These are phyloP conservation scores for Labeo calbasu DNA, from an alignment of 2,797 vertebrate genomes.

Conservation along the genomic window DNA sequence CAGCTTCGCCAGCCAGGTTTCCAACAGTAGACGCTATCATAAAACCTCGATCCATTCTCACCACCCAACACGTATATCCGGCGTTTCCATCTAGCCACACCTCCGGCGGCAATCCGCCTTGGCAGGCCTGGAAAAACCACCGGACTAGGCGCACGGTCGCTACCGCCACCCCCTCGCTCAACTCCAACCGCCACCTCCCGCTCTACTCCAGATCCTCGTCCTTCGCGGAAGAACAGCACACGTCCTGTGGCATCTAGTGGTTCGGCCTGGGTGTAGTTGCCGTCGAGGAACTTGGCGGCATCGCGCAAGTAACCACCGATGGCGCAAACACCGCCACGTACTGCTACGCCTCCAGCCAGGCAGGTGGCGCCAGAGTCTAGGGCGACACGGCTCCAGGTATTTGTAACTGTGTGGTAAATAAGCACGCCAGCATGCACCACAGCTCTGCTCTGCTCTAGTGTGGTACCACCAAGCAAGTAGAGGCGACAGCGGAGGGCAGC, in stretches of 20 bases:
- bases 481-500: slow-evolving; percentile 76
- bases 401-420: slow-evolving; percentile 79
- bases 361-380: slow-evolving; percentile 81
- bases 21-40: slow-evolving; percentile 87
- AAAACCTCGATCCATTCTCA: slow-evolving; percentile 81
- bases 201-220: slow-evolving; percentile 74
- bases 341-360: slow-evolving; percentile 81
- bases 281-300: slow-evolving; percentile 79
- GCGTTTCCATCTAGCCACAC: slow-evolving; percentile 83
- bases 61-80: slow-evolving; percentile 85
- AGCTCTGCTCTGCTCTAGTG: slow-evolving; percentile 77
- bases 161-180: slow-evolving; percentile 70
- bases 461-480: slow-evolving; percentile 83
- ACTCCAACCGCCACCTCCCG: slow-evolving; percentile 70
- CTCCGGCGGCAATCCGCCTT: slow-evolving; percentile 78
- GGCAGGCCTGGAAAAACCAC: slow-evolving; percentile 82
- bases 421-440: slow-evolving; percentile 82
- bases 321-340: slow-evolving; percentile 82
- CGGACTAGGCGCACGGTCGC: slow-evolving; percentile 78
- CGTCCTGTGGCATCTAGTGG: slow-evolving; percentile 81
- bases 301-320: slow-evolving; percentile 84
- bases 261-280: slow-evolving; percentile 80
- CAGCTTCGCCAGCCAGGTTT: slow-evolving; percentile 84
- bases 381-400: slow-evolving; percentile 80
- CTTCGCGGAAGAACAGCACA: slow-evolving; percentile 83